Evolutionary conservation across 2,888 invertebrate genomes (phyloP), one percentile per base, ranked within the genome.

Genomic region (Diabrotica balteata): DNA sequence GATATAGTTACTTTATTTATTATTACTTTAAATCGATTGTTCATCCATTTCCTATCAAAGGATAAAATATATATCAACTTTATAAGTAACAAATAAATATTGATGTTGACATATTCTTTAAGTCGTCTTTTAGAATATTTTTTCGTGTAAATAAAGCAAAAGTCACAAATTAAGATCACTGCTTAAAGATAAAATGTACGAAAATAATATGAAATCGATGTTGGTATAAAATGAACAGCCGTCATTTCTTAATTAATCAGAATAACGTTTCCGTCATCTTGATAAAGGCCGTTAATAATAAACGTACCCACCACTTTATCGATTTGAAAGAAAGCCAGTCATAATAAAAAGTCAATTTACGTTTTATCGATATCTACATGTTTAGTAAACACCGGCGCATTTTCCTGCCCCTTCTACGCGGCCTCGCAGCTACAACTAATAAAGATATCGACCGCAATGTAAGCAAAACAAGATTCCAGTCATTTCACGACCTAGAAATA

Each of bases 401-500:
- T 57, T 60, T 59, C 54, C 51, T 47, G 55, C 42, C 61, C 64
- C 60, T 54, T 54, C 52, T 57, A 52, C 43, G 42, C 22, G 50
- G 17, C 32, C 54, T 50, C 51, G 55, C 22, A 66, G 60, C 59
- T 60, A 58, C 60, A 69, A 63, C 59, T 65, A 65, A 67, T 67
- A 62, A 68, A 68, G 52, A 68, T 61, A 67, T 64, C 66, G 63
- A 65, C 69, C 63, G 67, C 68, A 51, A 46, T 7, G 64, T 54
- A 64, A 68, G 68, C 62, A 71, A 72, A 72, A 74, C 73, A 63
- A 74, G 73, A 73, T 72, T 72, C 70, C 73, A 74, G 71, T 71
- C 70, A 69, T 72, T 64, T 58, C 63, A 69, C 69, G 70, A 72
- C 69, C 72, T 70, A 70, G 74, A 74, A 75, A 76, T 73, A 76